phyloP scores from a whole-genome alignment of 2,113 vertebrate species.

The Cyprinus carpio region DNA sequence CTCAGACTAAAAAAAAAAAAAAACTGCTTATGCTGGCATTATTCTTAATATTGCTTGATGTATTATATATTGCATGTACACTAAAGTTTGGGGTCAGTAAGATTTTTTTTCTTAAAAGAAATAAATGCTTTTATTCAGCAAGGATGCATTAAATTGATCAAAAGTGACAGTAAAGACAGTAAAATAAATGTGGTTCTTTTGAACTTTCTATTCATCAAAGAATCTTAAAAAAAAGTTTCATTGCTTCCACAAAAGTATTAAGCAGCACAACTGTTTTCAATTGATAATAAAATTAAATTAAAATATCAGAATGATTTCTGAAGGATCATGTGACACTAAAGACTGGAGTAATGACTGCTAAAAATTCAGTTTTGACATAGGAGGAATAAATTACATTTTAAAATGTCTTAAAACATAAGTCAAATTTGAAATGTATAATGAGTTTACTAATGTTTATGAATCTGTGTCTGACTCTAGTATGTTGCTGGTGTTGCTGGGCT shows the following conservation, averaged over 20 bases:
- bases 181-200: neutral
- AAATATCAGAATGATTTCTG: neutral
- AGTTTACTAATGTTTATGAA: neutral
- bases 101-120: too few species aligned
- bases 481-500: constrained; percentile 63
- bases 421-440: neutral
- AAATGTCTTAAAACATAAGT: neutral
- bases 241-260: neutral
- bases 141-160: too few species aligned
- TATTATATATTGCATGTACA: neutral
- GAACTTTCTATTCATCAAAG: neutral
- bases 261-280: neutral
- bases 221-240: too few species aligned
- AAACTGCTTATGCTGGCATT: neutral
- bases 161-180: too few species aligned
- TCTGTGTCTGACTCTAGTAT: constrained; percentile 60
- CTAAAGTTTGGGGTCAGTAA: neutral
- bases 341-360: neutral
- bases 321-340: neutral
- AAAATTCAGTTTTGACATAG: neutral
- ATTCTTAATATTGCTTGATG: neutral
- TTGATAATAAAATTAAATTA: neutral
- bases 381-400: neutral
- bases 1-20: neutral
- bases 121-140: too few species aligned